Conservation (phyloP, 2,888 invertebrate genomes). For the Himalopsyche japonica region DNA sequence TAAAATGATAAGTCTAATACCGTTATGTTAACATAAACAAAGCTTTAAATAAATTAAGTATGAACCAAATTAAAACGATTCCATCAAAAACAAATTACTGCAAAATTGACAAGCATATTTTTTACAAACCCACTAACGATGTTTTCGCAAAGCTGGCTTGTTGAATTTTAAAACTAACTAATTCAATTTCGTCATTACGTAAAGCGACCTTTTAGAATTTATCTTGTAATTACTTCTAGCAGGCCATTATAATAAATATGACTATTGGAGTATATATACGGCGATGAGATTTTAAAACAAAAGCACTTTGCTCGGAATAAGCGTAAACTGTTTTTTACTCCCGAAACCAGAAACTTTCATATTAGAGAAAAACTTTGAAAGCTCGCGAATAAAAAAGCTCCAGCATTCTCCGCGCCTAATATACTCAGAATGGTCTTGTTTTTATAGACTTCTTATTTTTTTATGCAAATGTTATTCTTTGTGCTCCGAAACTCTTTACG, state of each 20-base stretch:
- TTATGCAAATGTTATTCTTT: conserved; percentile 34
- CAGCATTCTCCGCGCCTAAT: conserved; percentile 8
- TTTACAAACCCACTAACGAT: background rate
- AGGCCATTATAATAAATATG: background rate
- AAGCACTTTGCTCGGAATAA: background rate
- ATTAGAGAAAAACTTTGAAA: conserved; percentile 4
- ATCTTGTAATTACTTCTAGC: background rate
- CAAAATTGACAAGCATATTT: background rate
- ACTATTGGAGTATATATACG: background rate
- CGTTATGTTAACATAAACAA: too few species aligned
- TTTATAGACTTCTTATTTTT: conserved; percentile 36
- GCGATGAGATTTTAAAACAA: background rate
- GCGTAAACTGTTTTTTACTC: conserved; percentile 4
- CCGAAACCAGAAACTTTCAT: conserved; percentile 18
- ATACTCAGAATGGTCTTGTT: conserved; percentile 19
- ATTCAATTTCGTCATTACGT: background rate
- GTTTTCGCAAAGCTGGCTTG: background rate
- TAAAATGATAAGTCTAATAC: too few species aligned
- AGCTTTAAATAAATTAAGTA: too few species aligned
- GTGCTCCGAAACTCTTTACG: background rate
- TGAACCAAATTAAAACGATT: background rate
- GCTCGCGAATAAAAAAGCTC: conserved; percentile 4
- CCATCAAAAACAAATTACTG: background rate
- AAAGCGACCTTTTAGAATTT: background rate
- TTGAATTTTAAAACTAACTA: background rate